Base-by-base conservation (phyloP, 2,888 invertebrate genomes). In the Therioaphis trifolii region DNA sequence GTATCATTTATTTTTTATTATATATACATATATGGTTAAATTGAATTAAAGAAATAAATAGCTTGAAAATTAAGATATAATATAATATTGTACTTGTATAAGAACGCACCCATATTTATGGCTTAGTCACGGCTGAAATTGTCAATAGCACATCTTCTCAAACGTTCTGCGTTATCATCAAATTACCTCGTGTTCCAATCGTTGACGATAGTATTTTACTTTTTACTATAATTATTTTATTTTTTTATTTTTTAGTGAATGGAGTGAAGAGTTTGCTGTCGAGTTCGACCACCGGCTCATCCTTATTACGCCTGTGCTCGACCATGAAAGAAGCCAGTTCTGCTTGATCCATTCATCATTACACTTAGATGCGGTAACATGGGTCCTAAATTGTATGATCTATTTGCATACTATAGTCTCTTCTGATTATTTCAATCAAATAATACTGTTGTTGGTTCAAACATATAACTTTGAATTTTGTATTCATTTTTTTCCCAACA, bases 161-260 rank as follows among this genome's bases (percentile, higher is more conserved):
- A 68, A 72, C 58, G 80, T 80, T 80, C 46, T 72, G 80, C 71
- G 35, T 27, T 21, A 80, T 80, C 80, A 80, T 80, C 71, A 72
- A 80, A 72, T 80, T 80, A 80, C 27, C 61, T 35, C 21, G 29
- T 29, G 63, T n/a, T 18, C 43, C 15, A 58, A n/a, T 63, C 29
- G 49, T 49, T 29, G 55, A 68, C 43, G 69, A 80, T 69, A 52
- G 66, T 52, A 35, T 66, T 52, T 29, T 49, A 61, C 29, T 55
- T 21, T 7, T 63, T 46, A 46, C 24, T 35, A 29, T 63, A 12
- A 35, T 35, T 49, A 40, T 18, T 71, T 29, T 71, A 21, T 43
- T 49, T 58, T 27, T 66, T 63, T 18, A 24, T 40, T 55, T 69
- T 78, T 79, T 72, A 29, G 63, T 72, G 71, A 82, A 82, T 82